These are phyloP conservation scores for Poeciliopsis infans DNA, from an alignment of 2,797 vertebrate species.

Conservation along the genomic window DNA sequence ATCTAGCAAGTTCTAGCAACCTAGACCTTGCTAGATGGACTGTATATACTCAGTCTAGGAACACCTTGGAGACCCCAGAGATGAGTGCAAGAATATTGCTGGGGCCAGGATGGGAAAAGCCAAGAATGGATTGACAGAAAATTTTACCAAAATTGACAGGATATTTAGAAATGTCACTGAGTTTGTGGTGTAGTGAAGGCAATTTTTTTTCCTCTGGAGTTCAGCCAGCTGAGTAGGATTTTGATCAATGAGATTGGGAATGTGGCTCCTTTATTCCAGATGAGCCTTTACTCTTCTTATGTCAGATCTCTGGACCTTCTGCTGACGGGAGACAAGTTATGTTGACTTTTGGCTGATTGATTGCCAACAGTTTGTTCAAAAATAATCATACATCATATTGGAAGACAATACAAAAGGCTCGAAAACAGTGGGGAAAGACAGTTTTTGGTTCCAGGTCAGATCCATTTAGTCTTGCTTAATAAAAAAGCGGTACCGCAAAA, in stretches of 20 bases:
- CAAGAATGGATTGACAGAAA: background rate
- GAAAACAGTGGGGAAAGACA: background rate
- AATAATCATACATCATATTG: background rate
- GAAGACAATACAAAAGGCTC: conserved; percentile 1
- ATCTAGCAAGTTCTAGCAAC: too few relatives aligned
- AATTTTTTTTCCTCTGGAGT: background rate
- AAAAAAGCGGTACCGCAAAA: background rate
- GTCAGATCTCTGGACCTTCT: conserved; percentile 15
- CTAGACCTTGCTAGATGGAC: background rate
- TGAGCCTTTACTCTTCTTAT: conserved; percentile 17
- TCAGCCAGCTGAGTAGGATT: background rate
- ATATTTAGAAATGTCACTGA: background rate
- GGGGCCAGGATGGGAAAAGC: background rate
- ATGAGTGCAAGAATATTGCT: background rate
- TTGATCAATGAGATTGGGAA: background rate
- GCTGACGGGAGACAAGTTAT: conserved; percentile 28
- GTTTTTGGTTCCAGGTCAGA: background rate
- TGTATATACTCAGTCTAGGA: background rate
- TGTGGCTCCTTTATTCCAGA: conserved; percentile 2
- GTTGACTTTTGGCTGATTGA: conserved; percentile 31
- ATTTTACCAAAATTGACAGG: background rate
- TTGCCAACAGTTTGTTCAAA: background rate
- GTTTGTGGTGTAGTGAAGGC: background rate
- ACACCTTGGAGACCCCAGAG: background rate
- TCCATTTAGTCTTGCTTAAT: conserved; percentile 11